A percentile compares a stretch with the other conserved stretches of the same genome.
Evolutionary conservation across 2,113 vertebrate genomes (phyloP).

Genomic region (Ardeotis arabs): DNA sequence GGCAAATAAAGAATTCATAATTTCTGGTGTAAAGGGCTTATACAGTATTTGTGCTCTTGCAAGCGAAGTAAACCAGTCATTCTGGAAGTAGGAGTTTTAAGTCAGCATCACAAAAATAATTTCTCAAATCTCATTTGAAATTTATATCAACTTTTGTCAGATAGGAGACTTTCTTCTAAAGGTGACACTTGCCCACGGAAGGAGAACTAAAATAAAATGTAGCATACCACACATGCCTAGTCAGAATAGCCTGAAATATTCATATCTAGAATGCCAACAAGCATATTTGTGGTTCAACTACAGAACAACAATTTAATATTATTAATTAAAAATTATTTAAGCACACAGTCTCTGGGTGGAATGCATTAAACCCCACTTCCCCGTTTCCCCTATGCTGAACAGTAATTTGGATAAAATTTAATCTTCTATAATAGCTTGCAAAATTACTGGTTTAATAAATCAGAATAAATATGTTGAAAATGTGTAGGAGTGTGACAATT

Average conservation of each 20-base stretch:
- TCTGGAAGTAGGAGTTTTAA: neutral
- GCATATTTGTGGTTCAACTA: neutral
- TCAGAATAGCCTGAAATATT: neutral
- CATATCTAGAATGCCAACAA: neutral
- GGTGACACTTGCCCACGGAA: neutral
- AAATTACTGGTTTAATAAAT: constrained; percentile 10
- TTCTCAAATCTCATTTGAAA: constrained; percentile 22
- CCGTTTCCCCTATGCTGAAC: neutral
- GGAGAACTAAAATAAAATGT: neutral
- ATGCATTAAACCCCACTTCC: neutral
- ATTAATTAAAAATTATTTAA: neutral
- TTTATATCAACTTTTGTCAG: neutral
- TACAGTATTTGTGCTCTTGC: neutral
- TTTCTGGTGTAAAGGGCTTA: neutral
- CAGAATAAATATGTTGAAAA: neutral
- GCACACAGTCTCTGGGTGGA: neutral
- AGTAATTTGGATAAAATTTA: neutral
- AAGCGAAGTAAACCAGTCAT: neutral
- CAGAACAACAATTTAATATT: neutral
- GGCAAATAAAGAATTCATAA: neutral
- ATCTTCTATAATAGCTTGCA: neutral
- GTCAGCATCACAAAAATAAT: neutral
- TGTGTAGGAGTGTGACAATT: constrained; percentile 13
- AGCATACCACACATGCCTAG: neutral
- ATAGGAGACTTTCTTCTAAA: neutral